Conservation (phyloP, 2,797 vertebrate species). For the Micrastur ruficollis region DNA sequence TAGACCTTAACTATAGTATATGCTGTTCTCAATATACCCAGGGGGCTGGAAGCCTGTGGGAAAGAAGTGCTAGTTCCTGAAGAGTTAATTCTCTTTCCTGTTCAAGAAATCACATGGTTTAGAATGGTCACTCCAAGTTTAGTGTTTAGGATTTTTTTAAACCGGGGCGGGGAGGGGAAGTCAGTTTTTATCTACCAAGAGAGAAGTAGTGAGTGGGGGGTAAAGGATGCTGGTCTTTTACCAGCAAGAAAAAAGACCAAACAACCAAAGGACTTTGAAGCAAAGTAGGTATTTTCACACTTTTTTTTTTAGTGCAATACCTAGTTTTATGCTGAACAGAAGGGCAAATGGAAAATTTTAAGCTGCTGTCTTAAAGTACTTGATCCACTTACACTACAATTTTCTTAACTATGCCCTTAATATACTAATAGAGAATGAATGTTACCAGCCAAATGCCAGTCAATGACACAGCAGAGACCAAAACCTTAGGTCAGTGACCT, state of each 20-base stretch:
- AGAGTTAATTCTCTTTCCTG: not conserved
- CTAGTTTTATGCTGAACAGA: not conserved
- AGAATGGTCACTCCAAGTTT: not conserved
- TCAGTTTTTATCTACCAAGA: not conserved
- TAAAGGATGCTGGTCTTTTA: not conserved
- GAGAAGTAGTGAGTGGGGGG: not conserved
- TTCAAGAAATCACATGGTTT: not conserved
- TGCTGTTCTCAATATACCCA: not conserved
- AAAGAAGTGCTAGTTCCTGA: not conserved
- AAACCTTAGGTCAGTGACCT: conserved; percentile 38
- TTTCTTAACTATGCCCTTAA: not conserved
- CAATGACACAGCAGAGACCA: not conserved
- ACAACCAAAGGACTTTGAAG: not conserved
- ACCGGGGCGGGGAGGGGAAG: not conserved
- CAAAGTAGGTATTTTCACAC: not conserved
- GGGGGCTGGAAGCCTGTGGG: not conserved
- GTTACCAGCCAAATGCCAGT: not conserved
- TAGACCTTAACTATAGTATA: not conserved
- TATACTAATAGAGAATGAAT: not conserved
- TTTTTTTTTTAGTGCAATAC: not conserved
- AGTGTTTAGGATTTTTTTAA: not conserved
- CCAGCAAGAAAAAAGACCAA: not conserved
- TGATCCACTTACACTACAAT: not conserved
- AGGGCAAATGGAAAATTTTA: not conserved
- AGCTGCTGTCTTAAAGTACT: not conserved